Percentiles rank a stretch among this genome's conserved stretches.
phyloP scores from a whole-genome alignment of 2,888 invertebrate genomes.

The Erebia ligea region DNA sequence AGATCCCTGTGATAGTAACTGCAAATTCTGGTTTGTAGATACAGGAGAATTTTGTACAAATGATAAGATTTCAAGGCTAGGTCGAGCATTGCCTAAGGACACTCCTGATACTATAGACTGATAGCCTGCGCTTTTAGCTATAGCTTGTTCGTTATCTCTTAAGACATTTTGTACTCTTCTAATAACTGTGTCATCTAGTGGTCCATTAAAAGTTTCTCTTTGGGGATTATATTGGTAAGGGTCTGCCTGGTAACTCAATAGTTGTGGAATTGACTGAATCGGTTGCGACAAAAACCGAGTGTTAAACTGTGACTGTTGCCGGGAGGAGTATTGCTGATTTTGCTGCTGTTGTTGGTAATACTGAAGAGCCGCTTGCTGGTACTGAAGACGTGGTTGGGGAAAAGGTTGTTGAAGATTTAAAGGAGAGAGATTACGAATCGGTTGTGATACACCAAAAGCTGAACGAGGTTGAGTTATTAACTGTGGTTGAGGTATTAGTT shows the following conservation, averaged over 20 bases:
- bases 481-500: constrained; percentile 40
- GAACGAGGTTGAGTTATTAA: constrained; percentile 40
- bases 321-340: constrained; percentile 45
- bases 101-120: constrained; percentile 72
- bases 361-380: constrained; percentile 4
- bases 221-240: constrained; percentile 59
- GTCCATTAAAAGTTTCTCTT: constrained; percentile 57
- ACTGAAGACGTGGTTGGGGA: constrained; percentile 41
- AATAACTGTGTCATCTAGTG: constrained; percentile 66
- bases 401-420: constrained; percentile 3
- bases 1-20: constrained; percentile 29
- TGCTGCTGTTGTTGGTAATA: constrained; percentile 18
- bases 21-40: constrained; percentile 23
- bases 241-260: constrained; percentile 63
- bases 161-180: constrained; percentile 68
- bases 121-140: constrained; percentile 70
- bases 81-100: constrained; percentile 66
- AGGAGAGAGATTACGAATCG: constrained; percentile 11
- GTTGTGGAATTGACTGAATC: constrained; percentile 46
- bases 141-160: constrained; percentile 68
- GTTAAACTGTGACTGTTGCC: constrained; percentile 39
- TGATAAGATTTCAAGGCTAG: constrained; percentile 73
- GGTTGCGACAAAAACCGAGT: constrained; percentile 52
- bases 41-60: constrained; percentile 68
- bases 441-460: constrained; percentile 15